Conservation (phyloP, 2,888 invertebrate genomes). For the Homarus gammarus region DNA sequence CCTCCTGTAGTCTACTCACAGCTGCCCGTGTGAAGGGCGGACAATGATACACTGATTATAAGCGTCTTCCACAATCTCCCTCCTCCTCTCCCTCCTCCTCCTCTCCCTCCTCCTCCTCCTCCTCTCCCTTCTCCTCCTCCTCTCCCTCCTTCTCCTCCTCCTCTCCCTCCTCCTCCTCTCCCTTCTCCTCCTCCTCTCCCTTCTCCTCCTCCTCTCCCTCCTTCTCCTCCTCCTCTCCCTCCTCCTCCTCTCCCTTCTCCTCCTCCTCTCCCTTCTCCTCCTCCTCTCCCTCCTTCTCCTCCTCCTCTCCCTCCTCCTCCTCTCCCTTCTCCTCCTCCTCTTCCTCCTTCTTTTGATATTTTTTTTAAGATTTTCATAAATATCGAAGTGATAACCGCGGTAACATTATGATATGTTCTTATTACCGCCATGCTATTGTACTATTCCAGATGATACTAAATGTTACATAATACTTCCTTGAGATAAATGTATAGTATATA, state of each 20-base stretch:
- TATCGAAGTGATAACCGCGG: no score
- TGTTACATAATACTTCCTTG: no score
- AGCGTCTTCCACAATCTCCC: no score
- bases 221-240: background rate
- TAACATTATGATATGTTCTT: no score
- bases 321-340: background rate
- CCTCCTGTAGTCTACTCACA: no score
- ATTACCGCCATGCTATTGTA: no score
- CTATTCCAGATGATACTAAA: no score
- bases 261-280: background rate
- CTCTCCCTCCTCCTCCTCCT: background rate
- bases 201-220: slow-evolving; percentile 3
- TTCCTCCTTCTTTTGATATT: no score
- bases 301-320: background rate
- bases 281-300: background rate
- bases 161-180: background rate
- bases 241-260: background rate
- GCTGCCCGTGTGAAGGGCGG: no score
- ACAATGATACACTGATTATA: no score
- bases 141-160: background rate
- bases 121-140: background rate
- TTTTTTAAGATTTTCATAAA: background rate
- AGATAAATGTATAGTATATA: no score
- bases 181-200: background rate
- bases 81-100: no score